A percentile compares a stretch with the other conserved stretches of the same genome.
Conservation (phyloP, 1,140 invertebrate species). For the Drosophila paulistorum region DNA sequence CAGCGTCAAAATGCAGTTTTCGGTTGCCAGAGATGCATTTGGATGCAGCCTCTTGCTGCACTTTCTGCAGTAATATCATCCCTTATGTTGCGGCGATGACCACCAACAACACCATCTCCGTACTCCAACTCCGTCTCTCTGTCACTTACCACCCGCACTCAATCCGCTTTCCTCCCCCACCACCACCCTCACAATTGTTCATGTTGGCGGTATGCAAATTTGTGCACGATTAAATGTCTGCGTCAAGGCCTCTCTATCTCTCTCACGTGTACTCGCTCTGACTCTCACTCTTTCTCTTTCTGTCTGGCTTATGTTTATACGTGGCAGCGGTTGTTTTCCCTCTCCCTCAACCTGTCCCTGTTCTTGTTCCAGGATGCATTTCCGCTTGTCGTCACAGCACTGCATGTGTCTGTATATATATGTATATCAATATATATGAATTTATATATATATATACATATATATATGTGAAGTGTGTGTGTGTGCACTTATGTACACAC, state of each 20-base stretch:
- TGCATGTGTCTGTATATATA: conserved; percentile 31
- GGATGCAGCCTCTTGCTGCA: conserved; percentile 46
- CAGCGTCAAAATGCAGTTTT: conserved; percentile 49
- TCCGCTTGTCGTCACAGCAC: conserved; percentile 56
- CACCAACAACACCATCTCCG: conserved; percentile 39
- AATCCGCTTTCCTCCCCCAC: conserved; percentile 3
- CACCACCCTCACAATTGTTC: conserved; percentile 22
- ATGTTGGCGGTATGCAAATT: conserved; percentile 51
- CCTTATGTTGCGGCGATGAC: conserved; percentile 58
- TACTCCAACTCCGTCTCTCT: not conserved
- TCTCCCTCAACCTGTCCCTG: conserved; percentile 14
- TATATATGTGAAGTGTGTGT: not conserved
- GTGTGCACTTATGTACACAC: conserved; percentile 11
- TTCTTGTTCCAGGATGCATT: conserved; percentile 55
- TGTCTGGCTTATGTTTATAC: conserved; percentile 57
- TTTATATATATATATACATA: not conserved
- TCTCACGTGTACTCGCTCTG: conserved; percentile 20
- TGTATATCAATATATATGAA: conserved; percentile 10
- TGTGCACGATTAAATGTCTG: conserved; percentile 67
- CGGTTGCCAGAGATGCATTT: conserved; percentile 37
- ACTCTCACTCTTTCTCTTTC: conserved; percentile 49
- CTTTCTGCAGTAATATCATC: conserved; percentile 64
- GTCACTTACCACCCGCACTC: not conserved
- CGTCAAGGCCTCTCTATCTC: conserved; percentile 45
- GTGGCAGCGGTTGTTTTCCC: conserved; percentile 31